These are phyloP conservation scores for Hirtodrosophila histrioides DNA, from an alignment of 2,888 invertebrate species.

Conservation along the genomic window DNA sequence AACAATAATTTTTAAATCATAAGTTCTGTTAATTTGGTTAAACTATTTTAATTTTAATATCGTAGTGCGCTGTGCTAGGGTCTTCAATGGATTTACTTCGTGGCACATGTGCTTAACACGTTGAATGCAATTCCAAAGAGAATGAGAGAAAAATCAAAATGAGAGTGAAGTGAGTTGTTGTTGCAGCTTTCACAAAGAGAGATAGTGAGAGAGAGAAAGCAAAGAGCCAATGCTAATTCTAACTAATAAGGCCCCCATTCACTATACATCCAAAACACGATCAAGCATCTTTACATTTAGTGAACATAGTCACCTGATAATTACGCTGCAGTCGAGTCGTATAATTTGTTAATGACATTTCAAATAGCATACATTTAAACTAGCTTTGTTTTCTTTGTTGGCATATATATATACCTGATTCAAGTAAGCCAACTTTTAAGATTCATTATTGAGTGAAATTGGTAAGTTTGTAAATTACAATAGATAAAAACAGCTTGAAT, in stretches of 20 bases:
- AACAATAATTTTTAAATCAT: constrained; percentile 23
- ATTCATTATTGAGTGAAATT: too few species aligned
- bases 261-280: too few species aligned
- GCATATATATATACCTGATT: too few species aligned
- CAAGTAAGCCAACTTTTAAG: too few species aligned
- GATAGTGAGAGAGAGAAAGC: constrained; percentile 25
- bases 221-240: constrained; percentile 34
- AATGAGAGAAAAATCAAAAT: constrained; percentile 52
- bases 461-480: too few species aligned
- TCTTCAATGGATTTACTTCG: constrained; percentile 80
- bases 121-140: constrained; percentile 61
- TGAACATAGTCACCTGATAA: too few species aligned
- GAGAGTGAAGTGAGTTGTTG: constrained; percentile 32
- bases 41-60: constrained; percentile 84
- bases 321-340: too few species aligned
- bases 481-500: too few species aligned
- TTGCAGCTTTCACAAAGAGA: constrained; percentile 27
- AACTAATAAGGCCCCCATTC: background rate
- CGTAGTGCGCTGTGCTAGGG: constrained; percentile 82
- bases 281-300: too few species aligned
- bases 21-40: constrained; percentile 48
- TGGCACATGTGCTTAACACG: constrained; percentile 82
- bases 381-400: too few species aligned
- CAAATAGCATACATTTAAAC: too few species aligned
- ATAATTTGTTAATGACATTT: too few species aligned